Evolutionary conservation across 1,140 invertebrate species (phyloP).

Genomic region (Ruditapes philippinarum): DNA sequence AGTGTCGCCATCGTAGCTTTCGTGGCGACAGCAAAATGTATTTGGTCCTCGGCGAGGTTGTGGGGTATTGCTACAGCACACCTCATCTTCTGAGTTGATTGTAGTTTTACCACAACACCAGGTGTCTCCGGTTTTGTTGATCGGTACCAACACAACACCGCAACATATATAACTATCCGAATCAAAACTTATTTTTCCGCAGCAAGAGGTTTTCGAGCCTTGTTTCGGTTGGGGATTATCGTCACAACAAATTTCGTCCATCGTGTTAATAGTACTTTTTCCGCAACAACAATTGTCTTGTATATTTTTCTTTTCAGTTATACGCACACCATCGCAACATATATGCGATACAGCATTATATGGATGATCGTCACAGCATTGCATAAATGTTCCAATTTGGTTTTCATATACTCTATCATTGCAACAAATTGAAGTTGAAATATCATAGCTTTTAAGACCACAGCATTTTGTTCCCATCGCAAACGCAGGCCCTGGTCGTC

Average conservation of each 20-base stretch:
- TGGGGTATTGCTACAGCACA: conserved; percentile 19
- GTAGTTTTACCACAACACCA: conserved; percentile 50
- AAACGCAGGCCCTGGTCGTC: background rate
- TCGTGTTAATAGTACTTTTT: conserved; percentile 29
- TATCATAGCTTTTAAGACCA: conserved; percentile 24
- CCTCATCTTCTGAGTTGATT: conserved; percentile 14
- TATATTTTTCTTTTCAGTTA: background rate
- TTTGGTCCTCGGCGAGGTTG: background rate
- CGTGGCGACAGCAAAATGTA: conserved; percentile 13
- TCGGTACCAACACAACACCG: conserved; percentile 8
- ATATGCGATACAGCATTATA: background rate
- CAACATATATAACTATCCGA: conserved; percentile 27
- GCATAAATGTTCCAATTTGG: background rate
- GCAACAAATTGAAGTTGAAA: conserved; percentile 12
- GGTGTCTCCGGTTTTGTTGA: background rate
- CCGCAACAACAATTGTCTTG: conserved; percentile 51
- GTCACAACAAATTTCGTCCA: conserved; percentile 45
- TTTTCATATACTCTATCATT: background rate
- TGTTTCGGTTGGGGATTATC: conserved; percentile 23
- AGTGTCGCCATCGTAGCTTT: conserved; percentile 9
- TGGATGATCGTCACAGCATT: conserved; percentile 20
- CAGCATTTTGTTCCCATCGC: conserved; percentile 23
- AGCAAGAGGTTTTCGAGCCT: conserved; percentile 29
- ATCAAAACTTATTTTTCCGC: conserved; percentile 44
- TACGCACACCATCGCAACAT: conserved; percentile 31